A percentile compares a stretch with the other conserved stretches of the same genome.
These are phyloP conservation scores for Orycteropus afer DNA, from an alignment of 2,113 vertebrate genomes.

Conservation along the genomic window DNA sequence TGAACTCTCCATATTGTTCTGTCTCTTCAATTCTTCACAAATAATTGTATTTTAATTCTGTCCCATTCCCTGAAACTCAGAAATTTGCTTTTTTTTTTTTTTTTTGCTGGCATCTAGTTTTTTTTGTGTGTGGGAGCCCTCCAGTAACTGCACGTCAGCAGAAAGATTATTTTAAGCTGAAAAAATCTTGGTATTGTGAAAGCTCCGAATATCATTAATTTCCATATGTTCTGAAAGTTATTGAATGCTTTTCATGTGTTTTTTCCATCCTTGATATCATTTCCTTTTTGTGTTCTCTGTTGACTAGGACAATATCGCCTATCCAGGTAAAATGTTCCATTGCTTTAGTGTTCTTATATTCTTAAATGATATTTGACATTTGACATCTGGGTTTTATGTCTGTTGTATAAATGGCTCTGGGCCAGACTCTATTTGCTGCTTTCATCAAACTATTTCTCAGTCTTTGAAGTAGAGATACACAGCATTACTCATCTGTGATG, in stretches of 20 bases:
- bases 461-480: constrained; percentile 58
- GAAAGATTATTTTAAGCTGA: constrained; percentile 78
- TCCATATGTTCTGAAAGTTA: constrained; percentile 66
- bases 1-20: background rate
- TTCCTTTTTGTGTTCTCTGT: constrained; percentile 28
- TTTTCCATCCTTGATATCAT: background rate
- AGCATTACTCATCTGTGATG: constrained; percentile 66
- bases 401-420: constrained; percentile 30
- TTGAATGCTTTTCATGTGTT: constrained; percentile 35
- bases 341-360: background rate
- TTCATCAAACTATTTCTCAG: constrained; percentile 68
- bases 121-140: constrained; percentile 66
- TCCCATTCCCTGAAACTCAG: background rate
- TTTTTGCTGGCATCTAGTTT: constrained; percentile 56
- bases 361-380: constrained; percentile 61
- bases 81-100: constrained; percentile 11
- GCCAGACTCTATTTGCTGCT: constrained; percentile 54
- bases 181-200: constrained; percentile 70
- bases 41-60: constrained; percentile 9
- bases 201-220: constrained; percentile 77
- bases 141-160: constrained; percentile 73
- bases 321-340: constrained; percentile 1
- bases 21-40: background rate
- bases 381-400: constrained; percentile 57
- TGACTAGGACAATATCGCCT: background rate